Percentiles rank a stretch among this genome's conserved stretches.
Conservation (phyloP, 2,797 vertebrate genomes). For the Cossypha polioptera region DNA sequence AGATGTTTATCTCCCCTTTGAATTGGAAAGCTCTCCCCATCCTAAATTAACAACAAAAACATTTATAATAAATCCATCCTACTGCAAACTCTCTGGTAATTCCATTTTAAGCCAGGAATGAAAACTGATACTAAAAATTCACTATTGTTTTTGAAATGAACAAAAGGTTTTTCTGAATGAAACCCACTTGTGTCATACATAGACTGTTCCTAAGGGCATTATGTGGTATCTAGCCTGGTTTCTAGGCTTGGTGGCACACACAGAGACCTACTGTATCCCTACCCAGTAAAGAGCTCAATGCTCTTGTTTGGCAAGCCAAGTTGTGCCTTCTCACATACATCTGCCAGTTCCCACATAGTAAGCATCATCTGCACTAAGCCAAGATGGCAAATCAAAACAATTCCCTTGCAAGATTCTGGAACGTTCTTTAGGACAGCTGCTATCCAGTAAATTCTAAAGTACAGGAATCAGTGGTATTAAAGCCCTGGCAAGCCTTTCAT, state of each 20-base stretch:
- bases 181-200: not conserved
- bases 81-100: not conserved
- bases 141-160: not conserved
- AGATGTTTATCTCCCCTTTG: not conserved
- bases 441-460: slow-evolving; percentile 22
- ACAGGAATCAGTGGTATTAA: slow-evolving; percentile 20
- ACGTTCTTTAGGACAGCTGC: slow-evolving; percentile 22
- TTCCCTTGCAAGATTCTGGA: slow-evolving; percentile 30
- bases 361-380: not conserved
- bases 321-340: not conserved
- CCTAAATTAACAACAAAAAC: not conserved
- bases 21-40: not conserved
- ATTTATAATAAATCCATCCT: not conserved
- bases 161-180: not conserved
- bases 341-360: slow-evolving; percentile 19
- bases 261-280: not conserved
- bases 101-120: not conserved
- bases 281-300: not conserved
- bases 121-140: not conserved
- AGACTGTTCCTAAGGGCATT: not conserved
- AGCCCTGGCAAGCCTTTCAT: not conserved
- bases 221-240: not conserved
- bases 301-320: not conserved
- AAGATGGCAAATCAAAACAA: slow-evolving; percentile 41
- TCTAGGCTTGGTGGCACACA: not conserved